Evolutionary conservation across 2,888 invertebrate species (phyloP), one percentile per base, ranked within the genome.

Genomic region (Philereme transversata): DNA sequence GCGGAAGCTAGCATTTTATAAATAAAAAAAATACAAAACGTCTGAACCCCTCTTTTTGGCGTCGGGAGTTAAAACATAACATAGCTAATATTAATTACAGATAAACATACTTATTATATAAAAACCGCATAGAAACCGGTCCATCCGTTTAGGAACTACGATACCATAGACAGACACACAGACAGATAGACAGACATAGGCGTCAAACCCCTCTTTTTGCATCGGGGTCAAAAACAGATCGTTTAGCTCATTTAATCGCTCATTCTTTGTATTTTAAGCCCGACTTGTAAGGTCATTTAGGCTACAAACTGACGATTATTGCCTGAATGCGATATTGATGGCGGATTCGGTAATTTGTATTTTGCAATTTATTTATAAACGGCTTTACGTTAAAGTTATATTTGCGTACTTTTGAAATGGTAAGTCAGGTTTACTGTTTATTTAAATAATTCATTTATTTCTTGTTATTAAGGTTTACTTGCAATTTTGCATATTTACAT

Each of bases 271-370:
- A n/a, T 51, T 74, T 76, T 77, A 52, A 3, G 64, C 74, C 68
- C 60, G 0, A 8, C 57, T n/a, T 47, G 61, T 57, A 73, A 81
- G 75, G 79, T 83, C 84, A 83, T 88, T 88, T 86, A 85, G 74
- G 83, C 81, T 78, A 86, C 83, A 85, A 83, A 87, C 86, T 84
- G 85, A 90, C 86, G 88, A 88, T 90, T 86, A 90, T 90, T 85
- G 82, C 84, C 72, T 72, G 84, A 81, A 84, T 84, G 76, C 82
- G 76, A 86, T 88, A 90, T 85, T 82, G 86, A 87, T 84, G 85
- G 78, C 76, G 84, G 79, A 79, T 84, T 81, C 78, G 75, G 84
- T 86, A 87, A 90, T 90, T 90, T 89, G 88, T 88, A 83, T 82
- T 77, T 86, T 75, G 80, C 81, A 79, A 80, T 81, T 79, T 81